Evolutionary conservation across 1,140 invertebrate species (phyloP).

Genomic region (Aphaenogaster floridana): DNA sequence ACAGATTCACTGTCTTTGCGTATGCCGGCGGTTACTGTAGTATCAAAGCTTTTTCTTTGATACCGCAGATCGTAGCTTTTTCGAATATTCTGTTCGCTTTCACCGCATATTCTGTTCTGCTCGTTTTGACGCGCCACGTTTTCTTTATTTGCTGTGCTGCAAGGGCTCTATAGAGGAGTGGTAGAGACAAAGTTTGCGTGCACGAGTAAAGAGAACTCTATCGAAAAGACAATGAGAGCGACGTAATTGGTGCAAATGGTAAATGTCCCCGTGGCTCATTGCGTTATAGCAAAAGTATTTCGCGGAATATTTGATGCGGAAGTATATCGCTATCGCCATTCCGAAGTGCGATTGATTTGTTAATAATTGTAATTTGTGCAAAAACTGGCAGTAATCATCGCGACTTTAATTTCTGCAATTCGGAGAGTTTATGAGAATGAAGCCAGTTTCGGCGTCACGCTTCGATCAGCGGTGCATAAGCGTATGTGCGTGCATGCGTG

Average conservation of each 20-base stretch:
- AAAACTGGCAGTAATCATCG: conserved; percentile 9
- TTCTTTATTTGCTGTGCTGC: conserved; percentile 66
- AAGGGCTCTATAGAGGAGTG: conserved; percentile 15
- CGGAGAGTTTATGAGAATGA: conserved; percentile 18
- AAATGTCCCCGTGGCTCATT: conserved; percentile 14
- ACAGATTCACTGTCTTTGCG: conserved; percentile 14
- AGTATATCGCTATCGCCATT: conserved; percentile 13
- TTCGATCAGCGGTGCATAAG: conserved; percentile 34
- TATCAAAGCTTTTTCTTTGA: conserved; percentile 70
- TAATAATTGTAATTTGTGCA: background rate
- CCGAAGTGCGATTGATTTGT: background rate
- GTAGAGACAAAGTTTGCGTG: conserved; percentile 49
- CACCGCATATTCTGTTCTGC: conserved; percentile 65
- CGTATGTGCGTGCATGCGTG: conserved; percentile 68
- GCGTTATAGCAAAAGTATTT: conserved; percentile 30
- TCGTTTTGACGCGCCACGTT: conserved; percentile 69
- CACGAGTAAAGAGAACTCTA: conserved; percentile 42
- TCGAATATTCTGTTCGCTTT: conserved; percentile 70
- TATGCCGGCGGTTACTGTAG: conserved; percentile 36
- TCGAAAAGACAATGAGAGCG: conserved; percentile 61
- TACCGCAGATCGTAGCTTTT: conserved; percentile 66
- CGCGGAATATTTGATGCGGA: conserved; percentile 1
- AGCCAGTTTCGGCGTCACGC: conserved; percentile 6
- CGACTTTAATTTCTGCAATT: conserved; percentile 38
- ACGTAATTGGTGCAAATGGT: conserved; percentile 45